Percentiles rank a stretch among this genome's conserved stretches.
These are phyloP conservation scores for Garra rufa DNA, from an alignment of 2,113 vertebrate genomes.

Conservation along the genomic window DNA sequence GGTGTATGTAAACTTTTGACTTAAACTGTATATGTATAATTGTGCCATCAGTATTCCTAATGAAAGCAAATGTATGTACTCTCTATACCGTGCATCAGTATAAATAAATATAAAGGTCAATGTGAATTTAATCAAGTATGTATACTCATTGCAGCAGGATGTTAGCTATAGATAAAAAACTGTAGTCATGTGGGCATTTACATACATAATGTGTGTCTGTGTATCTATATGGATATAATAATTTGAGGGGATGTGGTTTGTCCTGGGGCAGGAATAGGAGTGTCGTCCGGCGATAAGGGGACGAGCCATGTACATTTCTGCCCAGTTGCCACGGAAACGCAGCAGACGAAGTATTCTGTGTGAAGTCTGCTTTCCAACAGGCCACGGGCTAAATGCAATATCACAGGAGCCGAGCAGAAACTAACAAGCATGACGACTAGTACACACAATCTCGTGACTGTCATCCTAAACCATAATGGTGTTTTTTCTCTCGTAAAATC, in stretches of 20 bases:
- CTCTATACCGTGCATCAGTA: too few relatives aligned
- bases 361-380: constrained; percentile 48
- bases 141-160: background rate
- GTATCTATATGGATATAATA: constrained; percentile 28
- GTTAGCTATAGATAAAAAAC: background rate
- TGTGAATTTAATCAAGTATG: background rate
- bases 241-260: constrained; percentile 21
- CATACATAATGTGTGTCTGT: background rate
- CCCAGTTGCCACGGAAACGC: constrained; percentile 61
- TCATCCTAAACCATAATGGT: constrained; percentile 13
- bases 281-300: constrained; percentile 54
- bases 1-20: too few relatives aligned
- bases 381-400: constrained; percentile 38
- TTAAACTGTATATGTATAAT: too few relatives aligned
- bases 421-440: constrained; percentile 30
- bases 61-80: background rate
- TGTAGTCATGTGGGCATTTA: background rate
- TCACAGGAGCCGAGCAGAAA: constrained; percentile 31
- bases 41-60: background rate
- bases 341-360: constrained; percentile 40
- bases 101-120: too few relatives aligned
- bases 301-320: constrained; percentile 37
- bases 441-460: constrained; percentile 37
- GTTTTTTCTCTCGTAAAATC: constrained; percentile 16
- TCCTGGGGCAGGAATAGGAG: constrained; percentile 51